phyloP scores from a whole-genome alignment of 1,140 invertebrate species.

The Drosophila pallidifrons region DNA sequence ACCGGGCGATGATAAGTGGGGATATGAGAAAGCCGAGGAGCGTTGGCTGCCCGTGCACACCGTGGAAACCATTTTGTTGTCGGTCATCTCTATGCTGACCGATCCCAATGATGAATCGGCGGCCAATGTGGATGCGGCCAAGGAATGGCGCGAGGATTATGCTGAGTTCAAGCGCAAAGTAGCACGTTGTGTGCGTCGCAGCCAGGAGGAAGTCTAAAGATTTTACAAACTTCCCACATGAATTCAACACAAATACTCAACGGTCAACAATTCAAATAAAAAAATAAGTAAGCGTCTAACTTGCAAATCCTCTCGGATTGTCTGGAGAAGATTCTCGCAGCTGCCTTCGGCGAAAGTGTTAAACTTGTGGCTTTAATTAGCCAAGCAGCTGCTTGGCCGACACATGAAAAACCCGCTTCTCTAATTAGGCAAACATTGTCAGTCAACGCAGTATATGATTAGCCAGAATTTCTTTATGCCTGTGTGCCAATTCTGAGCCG shows the following conservation, averaged over 20 bases:
- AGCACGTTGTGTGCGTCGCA: constrained; percentile 97
- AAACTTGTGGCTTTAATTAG: constrained; percentile 33
- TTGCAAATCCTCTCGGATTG: constrained; percentile 23
- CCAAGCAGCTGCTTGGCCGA: constrained; percentile 18
- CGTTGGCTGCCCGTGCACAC: constrained; percentile 99
- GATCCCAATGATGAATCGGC: constrained; percentile 99
- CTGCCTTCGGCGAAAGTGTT: constrained; percentile 36
- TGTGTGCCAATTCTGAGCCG: constrained; percentile 61
- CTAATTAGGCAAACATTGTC: constrained; percentile 56
- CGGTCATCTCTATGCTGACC: constrained; percentile 99
- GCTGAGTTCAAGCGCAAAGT: constrained; percentile 98
- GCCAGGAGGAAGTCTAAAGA: constrained; percentile 67
- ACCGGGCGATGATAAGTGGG: constrained; percentile 98
- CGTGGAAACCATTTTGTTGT: constrained; percentile 99
- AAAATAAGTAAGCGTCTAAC: constrained; percentile 27
- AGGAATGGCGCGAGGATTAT: constrained; percentile 91
- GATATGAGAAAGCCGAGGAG: constrained; percentile 98
- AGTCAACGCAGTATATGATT: constrained; percentile 12
- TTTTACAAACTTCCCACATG: background rate
- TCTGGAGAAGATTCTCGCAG: background rate
- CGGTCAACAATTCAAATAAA: constrained; percentile 59
- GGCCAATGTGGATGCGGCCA: constrained; percentile 99
- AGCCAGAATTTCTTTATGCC: constrained; percentile 37
- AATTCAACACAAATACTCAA: constrained; percentile 8
- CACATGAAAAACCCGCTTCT: constrained; percentile 48